phyloP scores from a whole-genome alignment of 2,888 invertebrate species.

The Drosophila nigritarsus region DNA sequence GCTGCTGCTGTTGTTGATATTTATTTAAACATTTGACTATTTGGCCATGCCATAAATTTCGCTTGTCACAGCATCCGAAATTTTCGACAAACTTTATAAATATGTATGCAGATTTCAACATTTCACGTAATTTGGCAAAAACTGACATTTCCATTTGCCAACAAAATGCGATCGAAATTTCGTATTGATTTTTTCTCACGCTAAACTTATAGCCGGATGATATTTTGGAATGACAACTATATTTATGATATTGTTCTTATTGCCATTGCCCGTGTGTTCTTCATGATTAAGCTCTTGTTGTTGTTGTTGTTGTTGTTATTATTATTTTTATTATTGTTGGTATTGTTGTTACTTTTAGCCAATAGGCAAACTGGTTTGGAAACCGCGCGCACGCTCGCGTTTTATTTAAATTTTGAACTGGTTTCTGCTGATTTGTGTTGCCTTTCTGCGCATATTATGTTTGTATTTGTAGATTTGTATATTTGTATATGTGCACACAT shows the following conservation, averaged over 20 bases:
- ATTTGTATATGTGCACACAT: constrained; percentile 15
- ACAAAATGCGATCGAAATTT: constrained; percentile 35
- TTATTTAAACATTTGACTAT: constrained; percentile 51
- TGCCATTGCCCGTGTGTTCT: constrained; percentile 46
- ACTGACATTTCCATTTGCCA: constrained; percentile 30
- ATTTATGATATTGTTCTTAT: constrained; percentile 63
- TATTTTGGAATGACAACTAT: constrained; percentile 77
- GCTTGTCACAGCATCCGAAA: constrained; percentile 5
- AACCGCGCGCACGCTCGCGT: constrained; percentile 71
- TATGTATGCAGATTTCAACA: constrained; percentile 5
- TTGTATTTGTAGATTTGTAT: constrained; percentile 12
- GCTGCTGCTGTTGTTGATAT: constrained; percentile 13
- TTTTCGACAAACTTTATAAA: constrained; percentile 11
- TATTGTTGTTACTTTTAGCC: constrained; percentile 45
- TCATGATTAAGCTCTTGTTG: constrained; percentile 39
- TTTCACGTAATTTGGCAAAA: constrained; percentile 16
- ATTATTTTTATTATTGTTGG: constrained; percentile 31
- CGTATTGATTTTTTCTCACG: constrained; percentile 70
- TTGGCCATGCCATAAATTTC: constrained; percentile 38
- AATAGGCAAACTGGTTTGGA: constrained; percentile 69
- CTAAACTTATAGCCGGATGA: constrained; percentile 77
- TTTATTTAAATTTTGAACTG: constrained; percentile 80
- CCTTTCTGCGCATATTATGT: constrained; percentile 56
- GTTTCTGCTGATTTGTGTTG: constrained; percentile 76
- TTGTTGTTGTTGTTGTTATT: constrained; percentile 25